Conservation (phyloP, 2,113 vertebrate species). For the Erpornis zantholeuca region DNA sequence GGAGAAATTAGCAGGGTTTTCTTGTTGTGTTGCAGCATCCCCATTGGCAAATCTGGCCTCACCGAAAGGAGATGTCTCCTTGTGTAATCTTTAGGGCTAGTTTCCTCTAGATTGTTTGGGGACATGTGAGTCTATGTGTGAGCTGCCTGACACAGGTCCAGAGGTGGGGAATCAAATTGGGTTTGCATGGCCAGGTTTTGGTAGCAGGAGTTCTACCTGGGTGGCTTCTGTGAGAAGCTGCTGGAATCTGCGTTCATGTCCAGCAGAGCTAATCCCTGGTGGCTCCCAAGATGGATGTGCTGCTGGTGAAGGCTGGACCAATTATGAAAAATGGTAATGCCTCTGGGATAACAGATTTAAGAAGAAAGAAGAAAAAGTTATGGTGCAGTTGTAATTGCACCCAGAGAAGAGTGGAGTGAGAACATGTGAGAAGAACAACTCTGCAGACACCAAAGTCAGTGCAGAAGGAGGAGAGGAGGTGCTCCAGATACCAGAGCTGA, state of each 20-base stretch:
- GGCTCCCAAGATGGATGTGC: too few relatives aligned
- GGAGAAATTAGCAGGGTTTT: not conserved
- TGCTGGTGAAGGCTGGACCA: too few relatives aligned
- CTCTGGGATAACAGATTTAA: too few relatives aligned
- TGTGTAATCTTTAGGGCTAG: not conserved
- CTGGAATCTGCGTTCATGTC: too few relatives aligned
- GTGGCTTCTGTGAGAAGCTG: not conserved
- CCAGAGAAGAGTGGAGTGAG: too few relatives aligned
- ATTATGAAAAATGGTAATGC: too few relatives aligned
- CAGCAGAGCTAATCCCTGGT: too few relatives aligned
- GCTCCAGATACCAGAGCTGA: not conserved
- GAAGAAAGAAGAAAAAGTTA: too few relatives aligned
- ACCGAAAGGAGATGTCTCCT: not conserved
- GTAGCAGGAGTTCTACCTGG: not conserved
- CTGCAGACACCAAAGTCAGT: too few relatives aligned
- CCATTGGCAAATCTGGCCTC: not conserved
- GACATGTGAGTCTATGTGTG: fast-evolving
- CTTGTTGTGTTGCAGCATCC: not conserved
- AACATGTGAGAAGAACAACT: too few relatives aligned
- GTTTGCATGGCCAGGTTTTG: not conserved
- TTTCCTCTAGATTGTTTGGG: not conserved
- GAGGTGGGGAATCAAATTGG: not conserved
- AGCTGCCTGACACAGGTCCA: not conserved
- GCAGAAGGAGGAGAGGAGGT: not conserved
- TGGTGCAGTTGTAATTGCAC: too few relatives aligned